These are phyloP conservation scores for Ophioderma brevispina DNA, from an alignment of 35 echinoderm and acorn worm genomes.

Conservation along the genomic window DNA sequence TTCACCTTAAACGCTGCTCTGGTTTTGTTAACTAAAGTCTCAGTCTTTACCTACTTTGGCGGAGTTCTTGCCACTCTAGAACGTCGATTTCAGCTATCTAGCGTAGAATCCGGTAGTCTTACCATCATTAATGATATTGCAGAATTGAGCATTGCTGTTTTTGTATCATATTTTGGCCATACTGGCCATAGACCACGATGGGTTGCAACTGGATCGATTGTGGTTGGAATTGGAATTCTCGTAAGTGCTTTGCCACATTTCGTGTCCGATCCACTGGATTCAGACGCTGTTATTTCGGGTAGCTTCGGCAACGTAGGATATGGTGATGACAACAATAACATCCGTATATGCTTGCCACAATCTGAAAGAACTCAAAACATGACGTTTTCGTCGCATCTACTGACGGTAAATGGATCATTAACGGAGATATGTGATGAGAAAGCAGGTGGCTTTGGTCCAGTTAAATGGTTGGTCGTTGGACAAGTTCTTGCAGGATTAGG, in stretches of 20 bases:
- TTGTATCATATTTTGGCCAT: slow-evolving; percentile 32
- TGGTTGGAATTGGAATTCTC: slow-evolving; percentile 28
- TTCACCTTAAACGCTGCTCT: not conserved
- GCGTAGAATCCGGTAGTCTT: slow-evolving; percentile 41
- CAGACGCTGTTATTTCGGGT: not conserved
- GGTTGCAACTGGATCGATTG: slow-evolving; percentile 21
- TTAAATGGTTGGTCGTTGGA: not conserved
- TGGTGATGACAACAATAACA: not conserved
- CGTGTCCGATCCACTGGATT: not conserved
- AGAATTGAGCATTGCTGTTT: not conserved
- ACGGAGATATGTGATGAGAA: not conserved
- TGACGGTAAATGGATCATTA: not conserved
- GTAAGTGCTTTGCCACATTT: slow-evolving; percentile 15
- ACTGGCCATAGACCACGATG: slow-evolving; percentile 42
- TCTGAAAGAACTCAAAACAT: not conserved
- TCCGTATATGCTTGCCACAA: not conserved
- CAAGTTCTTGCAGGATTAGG: not conserved
- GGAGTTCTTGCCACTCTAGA: slow-evolving; percentile 50
- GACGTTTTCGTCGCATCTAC: not conserved
- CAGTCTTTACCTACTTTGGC: not conserved
- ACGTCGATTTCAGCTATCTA: slow-evolving; percentile 47
- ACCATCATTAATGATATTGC: slow-evolving; percentile 34
- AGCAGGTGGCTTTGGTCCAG: not conserved
- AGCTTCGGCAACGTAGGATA: not conserved
- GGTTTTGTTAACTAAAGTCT: not conserved